Conservation (phyloP, 2,888 invertebrate genomes). For the Halictus ligatus region DNA sequence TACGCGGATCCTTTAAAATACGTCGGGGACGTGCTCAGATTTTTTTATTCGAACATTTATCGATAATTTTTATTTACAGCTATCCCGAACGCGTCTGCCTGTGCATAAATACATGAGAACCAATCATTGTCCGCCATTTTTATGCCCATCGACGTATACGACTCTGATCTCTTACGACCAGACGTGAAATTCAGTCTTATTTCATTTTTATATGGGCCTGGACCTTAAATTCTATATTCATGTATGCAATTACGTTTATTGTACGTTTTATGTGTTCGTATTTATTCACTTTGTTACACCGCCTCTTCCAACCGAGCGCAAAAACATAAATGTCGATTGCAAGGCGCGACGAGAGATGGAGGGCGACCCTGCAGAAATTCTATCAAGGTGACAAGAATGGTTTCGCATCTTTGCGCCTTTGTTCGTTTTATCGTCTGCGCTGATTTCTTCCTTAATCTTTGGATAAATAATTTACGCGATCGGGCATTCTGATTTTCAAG, state of each 20-base stretch:
- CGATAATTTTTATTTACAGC: not conserved
- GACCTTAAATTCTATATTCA: constrained; percentile 7
- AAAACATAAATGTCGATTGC: not conserved
- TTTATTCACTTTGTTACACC: constrained; percentile 12
- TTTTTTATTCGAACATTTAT: not conserved
- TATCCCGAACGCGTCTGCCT: not conserved
- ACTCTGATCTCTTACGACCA: not conserved
- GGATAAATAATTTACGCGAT: too few relatives aligned
- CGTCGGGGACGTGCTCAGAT: not conserved
- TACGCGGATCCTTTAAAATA: not conserved
- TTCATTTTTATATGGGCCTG: constrained; percentile 10
- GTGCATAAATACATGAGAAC: not conserved
- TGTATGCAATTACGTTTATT: constrained; percentile 7
- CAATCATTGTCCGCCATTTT: constrained; percentile 1
- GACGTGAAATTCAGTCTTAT: constrained; percentile 3
- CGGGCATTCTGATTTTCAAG: too few relatives aligned
- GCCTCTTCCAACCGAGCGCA: not conserved
- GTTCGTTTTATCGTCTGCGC: not conserved
- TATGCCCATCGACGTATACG: not conserved
- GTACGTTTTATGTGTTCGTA: not conserved
- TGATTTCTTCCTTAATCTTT: not conserved
- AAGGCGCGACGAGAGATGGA: not conserved
- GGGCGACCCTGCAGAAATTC: not conserved
- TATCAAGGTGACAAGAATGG: not conserved
- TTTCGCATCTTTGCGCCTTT: not conserved